Conservation (phyloP, 2,797 vertebrate species). For the Australoheros facetus region DNA sequence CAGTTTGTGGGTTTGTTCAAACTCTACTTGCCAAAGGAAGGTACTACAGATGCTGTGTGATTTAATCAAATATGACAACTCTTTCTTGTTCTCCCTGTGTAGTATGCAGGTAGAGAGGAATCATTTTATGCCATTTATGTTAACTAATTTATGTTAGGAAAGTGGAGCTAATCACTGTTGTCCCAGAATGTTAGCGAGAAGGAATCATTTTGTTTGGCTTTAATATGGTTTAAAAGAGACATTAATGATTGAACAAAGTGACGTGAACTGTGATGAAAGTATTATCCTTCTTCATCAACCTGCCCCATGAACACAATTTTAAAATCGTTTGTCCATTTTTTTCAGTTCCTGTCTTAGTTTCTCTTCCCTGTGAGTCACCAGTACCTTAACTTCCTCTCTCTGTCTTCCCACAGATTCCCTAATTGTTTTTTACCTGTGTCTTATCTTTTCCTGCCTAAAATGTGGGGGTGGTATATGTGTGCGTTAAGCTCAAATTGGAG, state of each 20-base stretch:
- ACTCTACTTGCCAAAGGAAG: conserved; percentile 27
- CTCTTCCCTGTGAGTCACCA: too few relatives aligned
- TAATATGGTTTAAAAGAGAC: conserved; percentile 19
- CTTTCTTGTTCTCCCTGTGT: not conserved
- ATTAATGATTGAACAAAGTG: conserved; percentile 11
- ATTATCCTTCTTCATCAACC: too few relatives aligned
- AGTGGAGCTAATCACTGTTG: not conserved
- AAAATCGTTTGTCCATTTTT: too few relatives aligned
- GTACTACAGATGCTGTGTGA: conserved; percentile 26
- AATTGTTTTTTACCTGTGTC: too few relatives aligned
- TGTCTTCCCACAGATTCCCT: too few relatives aligned
- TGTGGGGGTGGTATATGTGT: too few relatives aligned
- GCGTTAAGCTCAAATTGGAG: too few relatives aligned
- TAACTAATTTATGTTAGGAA: conserved; percentile 8
- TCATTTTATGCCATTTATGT: conserved; percentile 17
- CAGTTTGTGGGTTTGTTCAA: conserved; percentile 55
- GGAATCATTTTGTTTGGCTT: conserved; percentile 28
- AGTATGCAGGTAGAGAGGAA: conserved; percentile 15
- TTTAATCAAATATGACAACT: conserved; percentile 40
- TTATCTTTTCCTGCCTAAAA: too few relatives aligned
- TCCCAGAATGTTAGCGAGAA: not conserved
- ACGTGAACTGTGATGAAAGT: not conserved
- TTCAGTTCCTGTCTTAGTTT: too few relatives aligned
- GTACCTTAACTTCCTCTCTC: too few relatives aligned
- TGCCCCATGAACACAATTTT: too few relatives aligned